A percentile compares a stretch with the other conserved stretches of the same genome.
Conservation (phyloP, 2,888 invertebrate species). For the Drosophila lutescens region DNA sequence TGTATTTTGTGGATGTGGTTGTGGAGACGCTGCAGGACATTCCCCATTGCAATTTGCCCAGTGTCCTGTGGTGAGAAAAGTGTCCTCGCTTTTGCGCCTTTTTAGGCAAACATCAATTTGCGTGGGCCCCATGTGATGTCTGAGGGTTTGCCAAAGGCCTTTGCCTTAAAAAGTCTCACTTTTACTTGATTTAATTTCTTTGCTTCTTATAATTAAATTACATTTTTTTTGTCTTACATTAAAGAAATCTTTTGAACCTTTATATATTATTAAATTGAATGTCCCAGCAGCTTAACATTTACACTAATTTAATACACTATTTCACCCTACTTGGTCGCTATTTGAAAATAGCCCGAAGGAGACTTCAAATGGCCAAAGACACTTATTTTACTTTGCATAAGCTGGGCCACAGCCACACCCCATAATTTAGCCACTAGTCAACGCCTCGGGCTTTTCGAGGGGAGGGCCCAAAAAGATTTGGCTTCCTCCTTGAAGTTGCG, state of each 20-base stretch:
- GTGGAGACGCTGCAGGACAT: slow-evolving; percentile 33
- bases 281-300: not conserved
- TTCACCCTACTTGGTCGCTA: not conserved
- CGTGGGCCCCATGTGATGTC: slow-evolving; percentile 46
- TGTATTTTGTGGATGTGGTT: not conserved
- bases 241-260: too few species aligned
- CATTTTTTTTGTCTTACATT: too few species aligned
- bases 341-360: not conserved
- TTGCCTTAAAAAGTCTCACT: not conserved
- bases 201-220: too few species aligned
- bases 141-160: not conserved
- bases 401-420: slow-evolving; percentile 34
- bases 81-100: slow-evolving; percentile 21
- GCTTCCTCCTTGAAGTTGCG: slow-evolving; percentile 41
- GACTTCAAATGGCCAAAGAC: slow-evolving; percentile 35
- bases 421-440: slow-evolving; percentile 58
- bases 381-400: slow-evolving; percentile 72
- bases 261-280: not conserved
- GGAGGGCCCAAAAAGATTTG: slow-evolving; percentile 22
- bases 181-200: too few species aligned
- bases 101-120: slow-evolving; percentile 39
- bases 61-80: slow-evolving; percentile 41
- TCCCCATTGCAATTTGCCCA: slow-evolving; percentile 28
- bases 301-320: slow-evolving; percentile 17
- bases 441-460: slow-evolving; percentile 26